Evolutionary conservation across 2,888 invertebrate genomes (phyloP), one percentile per base, ranked within the genome.

Genomic region (Spodoptera littoralis): DNA sequence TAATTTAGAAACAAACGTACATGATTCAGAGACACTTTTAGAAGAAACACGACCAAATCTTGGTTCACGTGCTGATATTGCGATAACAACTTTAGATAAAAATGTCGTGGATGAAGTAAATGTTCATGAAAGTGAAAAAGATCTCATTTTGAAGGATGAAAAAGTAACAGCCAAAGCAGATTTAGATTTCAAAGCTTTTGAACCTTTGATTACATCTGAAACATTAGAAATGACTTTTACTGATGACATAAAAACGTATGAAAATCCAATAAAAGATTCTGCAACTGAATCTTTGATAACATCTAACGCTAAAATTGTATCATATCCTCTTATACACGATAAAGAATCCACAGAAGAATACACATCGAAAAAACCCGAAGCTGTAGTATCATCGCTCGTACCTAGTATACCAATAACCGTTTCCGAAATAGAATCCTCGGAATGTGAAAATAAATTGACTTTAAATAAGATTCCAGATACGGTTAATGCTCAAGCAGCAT

Each of bases 121-220:
- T n/a, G 83, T 96, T 9, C 96, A 97, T 88, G 97, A 97, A 90
- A 95, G 95, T 47, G 97, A 97, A 92, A 94, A 93, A 50, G 90
- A 95, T 50, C 95, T 97, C 30, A 78, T 88, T 12, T 83, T 94
- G 13, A 93, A 92, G 60, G 92, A 93, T 52, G 93, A 95, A 57
- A 96, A 96, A 66, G 89, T 91, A 13, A 83, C 86, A 60, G 95
- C 91, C 24, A 86, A 89, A 50, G 97, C 97, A n/a, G 95, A 96
- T 81, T 83, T 95, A 44, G 95, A 92, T 24, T 76, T 97, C 9
- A 95, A 95, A 68, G 90, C 96, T 30, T 93, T 95, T 73, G 96
- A 96, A 84, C 90, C 96, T 43, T 84, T 97, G 0, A 91, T 95
- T 47, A 95, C 96, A 11, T 95, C 95, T 24, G 96, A 97, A 90